Evolutionary conservation across 2,113 vertebrate species (phyloP).

Genomic region (Perca flavescens): DNA sequence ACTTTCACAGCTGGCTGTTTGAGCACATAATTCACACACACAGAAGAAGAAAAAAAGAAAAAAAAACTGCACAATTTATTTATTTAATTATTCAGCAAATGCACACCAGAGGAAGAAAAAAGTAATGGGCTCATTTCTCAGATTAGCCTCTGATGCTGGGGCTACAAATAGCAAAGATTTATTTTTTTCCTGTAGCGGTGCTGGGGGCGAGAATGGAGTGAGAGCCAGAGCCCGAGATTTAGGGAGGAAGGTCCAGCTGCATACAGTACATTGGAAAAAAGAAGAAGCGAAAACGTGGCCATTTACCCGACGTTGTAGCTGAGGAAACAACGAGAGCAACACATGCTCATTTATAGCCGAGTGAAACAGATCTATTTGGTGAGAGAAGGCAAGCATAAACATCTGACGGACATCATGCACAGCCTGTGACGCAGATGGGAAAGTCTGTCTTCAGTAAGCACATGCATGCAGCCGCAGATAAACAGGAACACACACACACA

Average conservation of each 20-base stretch:
- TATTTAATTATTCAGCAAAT: slow-evolving; percentile 50
- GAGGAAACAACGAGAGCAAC: slow-evolving; percentile 15
- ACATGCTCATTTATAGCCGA: slow-evolving; percentile 12
- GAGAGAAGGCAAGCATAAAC: slow-evolving; percentile 40
- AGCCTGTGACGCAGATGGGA: slow-evolving; percentile 72
- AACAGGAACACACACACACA: slow-evolving; percentile 33
- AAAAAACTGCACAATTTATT: slow-evolving; percentile 15
- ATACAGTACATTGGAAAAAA: neutral
- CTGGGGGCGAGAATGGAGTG: neutral
- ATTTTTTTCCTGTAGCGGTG: neutral
- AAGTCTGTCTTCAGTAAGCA: slow-evolving; percentile 60
- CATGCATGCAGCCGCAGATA: slow-evolving; percentile 20
- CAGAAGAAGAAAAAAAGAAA: neutral
- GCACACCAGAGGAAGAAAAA: slow-evolving; percentile 2
- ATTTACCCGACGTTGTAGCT: neutral
- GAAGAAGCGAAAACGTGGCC: neutral
- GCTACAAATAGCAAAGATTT: slow-evolving; percentile 23
- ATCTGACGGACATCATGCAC: slow-evolving; percentile 39
- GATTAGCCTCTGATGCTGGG: slow-evolving; percentile 26
- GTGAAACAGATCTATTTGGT: slow-evolving; percentile 47
- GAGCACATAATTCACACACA: slow-evolving; percentile 21
- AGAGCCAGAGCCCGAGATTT: slow-evolving; percentile 5
- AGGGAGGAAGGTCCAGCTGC: slow-evolving; percentile 6
- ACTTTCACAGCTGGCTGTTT: slow-evolving; percentile 71
- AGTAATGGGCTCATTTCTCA: slow-evolving; percentile 32